These are phyloP conservation scores for Apolygus lucorum DNA, from an alignment of 1,140 invertebrate genomes.

Conservation along the genomic window DNA sequence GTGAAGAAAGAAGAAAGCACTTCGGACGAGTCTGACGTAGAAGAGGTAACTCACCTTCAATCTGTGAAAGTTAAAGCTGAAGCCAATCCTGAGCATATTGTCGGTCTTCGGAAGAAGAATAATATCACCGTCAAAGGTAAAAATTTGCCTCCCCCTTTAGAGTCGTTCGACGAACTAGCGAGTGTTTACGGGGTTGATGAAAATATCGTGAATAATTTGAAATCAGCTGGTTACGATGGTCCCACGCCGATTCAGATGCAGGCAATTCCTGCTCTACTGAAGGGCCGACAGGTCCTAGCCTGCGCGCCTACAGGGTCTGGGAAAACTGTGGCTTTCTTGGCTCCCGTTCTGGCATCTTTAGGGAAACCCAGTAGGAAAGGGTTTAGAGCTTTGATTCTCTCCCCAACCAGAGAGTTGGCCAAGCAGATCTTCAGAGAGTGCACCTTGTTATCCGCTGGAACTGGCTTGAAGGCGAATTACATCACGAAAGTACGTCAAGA, in stretches of 20 bases:
- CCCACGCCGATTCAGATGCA: slow-evolving; percentile 95
- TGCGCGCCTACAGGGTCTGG: slow-evolving; percentile 89
- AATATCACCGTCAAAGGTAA: slow-evolving; percentile 68
- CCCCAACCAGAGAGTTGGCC: slow-evolving; percentile 87
- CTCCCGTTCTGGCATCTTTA: slow-evolving; percentile 67
- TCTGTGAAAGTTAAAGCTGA: no score
- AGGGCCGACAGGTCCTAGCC: slow-evolving; percentile 76
- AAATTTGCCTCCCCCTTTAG: slow-evolving; percentile 63
- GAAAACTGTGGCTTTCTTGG: slow-evolving; percentile 78
- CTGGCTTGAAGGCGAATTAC: slow-evolving; percentile 59
- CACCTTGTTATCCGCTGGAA: slow-evolving; percentile 59
- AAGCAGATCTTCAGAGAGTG: slow-evolving; percentile 81
- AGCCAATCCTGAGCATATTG: no score
- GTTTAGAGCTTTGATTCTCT: slow-evolving; percentile 76
- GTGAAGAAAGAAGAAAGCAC: no score
- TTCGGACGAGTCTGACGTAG: no score
- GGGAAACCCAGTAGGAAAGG: slow-evolving; percentile 52
- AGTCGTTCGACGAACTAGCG: slow-evolving; percentile 58
- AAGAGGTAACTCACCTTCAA: no score
- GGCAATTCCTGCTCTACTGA: slow-evolving; percentile 77
- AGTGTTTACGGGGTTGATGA: slow-evolving; percentile 47
- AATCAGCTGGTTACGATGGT: slow-evolving; percentile 57
- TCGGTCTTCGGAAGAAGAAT: no score
- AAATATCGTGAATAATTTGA: slow-evolving; percentile 63
- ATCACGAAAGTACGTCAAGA: slow-evolving; percentile 59